Conservation (phyloP, 1,140 invertebrate genomes). For the Bombus picipes region DNA sequence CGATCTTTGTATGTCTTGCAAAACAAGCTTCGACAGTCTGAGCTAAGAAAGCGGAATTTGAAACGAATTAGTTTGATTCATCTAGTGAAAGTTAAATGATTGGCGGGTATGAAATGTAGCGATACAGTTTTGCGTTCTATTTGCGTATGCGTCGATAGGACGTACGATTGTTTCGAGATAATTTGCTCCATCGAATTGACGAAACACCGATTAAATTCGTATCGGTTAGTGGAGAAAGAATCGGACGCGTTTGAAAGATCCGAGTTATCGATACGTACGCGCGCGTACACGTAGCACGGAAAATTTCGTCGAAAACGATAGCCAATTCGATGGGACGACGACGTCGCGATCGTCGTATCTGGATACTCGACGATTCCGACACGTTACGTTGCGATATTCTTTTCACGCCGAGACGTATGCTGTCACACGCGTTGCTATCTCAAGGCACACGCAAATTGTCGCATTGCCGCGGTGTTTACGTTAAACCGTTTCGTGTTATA, state of each 20-base stretch:
- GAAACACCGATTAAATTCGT: background rate
- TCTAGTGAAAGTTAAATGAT: conserved; percentile 19
- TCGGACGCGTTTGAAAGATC: no score
- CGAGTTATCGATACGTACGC: background rate
- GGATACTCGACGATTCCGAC: background rate
- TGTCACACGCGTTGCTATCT: background rate
- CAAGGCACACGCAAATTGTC: background rate
- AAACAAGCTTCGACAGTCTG: conserved; percentile 50
- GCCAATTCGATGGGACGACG: background rate
- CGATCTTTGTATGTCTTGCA: conserved; percentile 41
- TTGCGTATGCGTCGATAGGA: conserved; percentile 40
- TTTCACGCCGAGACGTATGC: background rate
- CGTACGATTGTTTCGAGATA: background rate
- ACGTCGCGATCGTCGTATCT: background rate
- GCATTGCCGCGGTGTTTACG: background rate
- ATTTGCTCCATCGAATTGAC: background rate
- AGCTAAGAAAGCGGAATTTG: conserved; percentile 50
- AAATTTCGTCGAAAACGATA: background rate
- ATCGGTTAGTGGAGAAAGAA: background rate
- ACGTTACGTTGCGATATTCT: background rate
- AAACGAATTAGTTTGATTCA: conserved; percentile 25
- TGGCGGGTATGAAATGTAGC: background rate
- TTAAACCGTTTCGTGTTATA: background rate
- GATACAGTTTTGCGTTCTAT: conserved; percentile 18
- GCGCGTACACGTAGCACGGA: background rate